Base-by-base conservation (phyloP, 2,113 vertebrate genomes). In the Lophotis ruficrista region DNA sequence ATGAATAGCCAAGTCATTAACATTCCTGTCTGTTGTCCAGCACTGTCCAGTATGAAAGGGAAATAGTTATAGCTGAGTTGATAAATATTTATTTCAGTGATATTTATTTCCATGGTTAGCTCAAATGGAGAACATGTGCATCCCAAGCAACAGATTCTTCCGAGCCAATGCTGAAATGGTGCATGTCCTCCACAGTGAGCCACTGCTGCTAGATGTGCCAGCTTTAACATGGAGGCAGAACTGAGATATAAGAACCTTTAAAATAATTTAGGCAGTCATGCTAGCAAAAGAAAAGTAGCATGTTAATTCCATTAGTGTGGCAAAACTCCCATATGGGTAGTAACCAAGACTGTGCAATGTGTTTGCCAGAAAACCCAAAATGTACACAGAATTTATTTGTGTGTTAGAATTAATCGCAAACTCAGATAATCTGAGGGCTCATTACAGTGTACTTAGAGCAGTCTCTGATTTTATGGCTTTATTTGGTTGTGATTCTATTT, bases 1-100 rank as follows among this genome's bases (percentile, higher is more conserved):
- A 81, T 60, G 28, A 88, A 81, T 51, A 83, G 51, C 51, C 23
- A 75, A 90, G 75, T 77, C 11, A 78, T 90, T 95, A 89, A 68
- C 71, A 60, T 90, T 90, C 43, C 71, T 90, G 53, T 90, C 90
- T 92, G n/a, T 89, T 71, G 38, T 83, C 83, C 69, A 90, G 43
- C 73, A 71, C 75, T 81, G 19, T 64, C 65, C 33, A 20, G 16
- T 82, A 33, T 78, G 33, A 89, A 91, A 83, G 23, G 60, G 43
- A 90, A 94, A 56, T 69, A 76, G 43, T 61, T 92, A 65, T 22
- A 87, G 48, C 86, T 54, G 53, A 83, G 60, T 65, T 93, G 77
- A 75, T 88, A 87, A 75, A 93, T 87, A 84, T 68, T 90, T 96
- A 70, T 90, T 89, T 94, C 81, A 61, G n/a, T 71, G 18, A 50